Evolutionary conservation across 2,888 invertebrate genomes (phyloP).

Genomic region (Pegoplata infirma): DNA sequence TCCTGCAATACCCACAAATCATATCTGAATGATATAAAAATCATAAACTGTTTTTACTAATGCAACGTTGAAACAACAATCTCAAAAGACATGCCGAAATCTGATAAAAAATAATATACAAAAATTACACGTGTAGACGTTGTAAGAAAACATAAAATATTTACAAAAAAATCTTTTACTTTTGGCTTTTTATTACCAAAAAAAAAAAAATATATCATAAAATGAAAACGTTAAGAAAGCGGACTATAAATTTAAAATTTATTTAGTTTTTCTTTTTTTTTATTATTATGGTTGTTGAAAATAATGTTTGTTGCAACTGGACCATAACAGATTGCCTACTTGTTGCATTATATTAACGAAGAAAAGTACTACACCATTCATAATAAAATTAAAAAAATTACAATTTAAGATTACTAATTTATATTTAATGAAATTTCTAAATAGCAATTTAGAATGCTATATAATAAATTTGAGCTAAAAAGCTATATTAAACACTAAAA

Average conservation of each 20-base stretch:
- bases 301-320: conserved; percentile 48
- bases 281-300: no score
- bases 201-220: neutral
- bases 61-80: neutral
- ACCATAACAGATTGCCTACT: conserved; percentile 51
- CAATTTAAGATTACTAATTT: no score
- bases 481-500: no score
- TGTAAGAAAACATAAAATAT: neutral
- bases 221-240: conserved; percentile 9
- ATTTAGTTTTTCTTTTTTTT: neutral
- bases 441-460: no score
- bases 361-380: no score
- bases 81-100: neutral
- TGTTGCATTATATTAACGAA: no score
- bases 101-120: conserved; percentile 7
- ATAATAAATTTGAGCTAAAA: no score
- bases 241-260: conserved; percentile 30
- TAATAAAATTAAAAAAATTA: no score
- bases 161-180: conserved; percentile 14
- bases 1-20: conserved; percentile 10
- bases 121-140: conserved; percentile 40
- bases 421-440: no score
- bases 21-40: neutral
- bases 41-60: neutral
- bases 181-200: neutral